A percentile compares a stretch with the other conserved stretches of the same genome.
These are phyloP conservation scores for Luscinia luscinia DNA, from an alignment of 2,797 vertebrate genomes.

Conservation along the genomic window DNA sequence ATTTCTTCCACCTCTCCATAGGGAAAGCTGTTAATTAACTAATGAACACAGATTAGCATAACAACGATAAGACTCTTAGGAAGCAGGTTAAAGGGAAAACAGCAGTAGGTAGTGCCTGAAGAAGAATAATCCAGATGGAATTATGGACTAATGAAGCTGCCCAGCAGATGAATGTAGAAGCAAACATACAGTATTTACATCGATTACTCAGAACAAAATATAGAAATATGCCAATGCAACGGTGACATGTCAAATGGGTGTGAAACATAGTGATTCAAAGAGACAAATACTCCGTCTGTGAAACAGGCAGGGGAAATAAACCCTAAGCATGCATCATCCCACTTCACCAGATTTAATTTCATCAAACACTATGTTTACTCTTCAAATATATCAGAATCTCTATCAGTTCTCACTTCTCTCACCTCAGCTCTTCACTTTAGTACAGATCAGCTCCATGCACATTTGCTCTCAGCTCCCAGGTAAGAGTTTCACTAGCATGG, in stretches of 20 bases:
- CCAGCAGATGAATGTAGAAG: neutral
- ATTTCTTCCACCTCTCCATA: slow-evolving; percentile 33
- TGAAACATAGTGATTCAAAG: neutral
- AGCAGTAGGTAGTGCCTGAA: slow-evolving; percentile 32
- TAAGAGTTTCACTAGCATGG: neutral
- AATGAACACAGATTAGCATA: slow-evolving; percentile 57
- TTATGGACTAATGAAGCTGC: neutral
- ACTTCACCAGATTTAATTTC: neutral
- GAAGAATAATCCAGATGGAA: slow-evolving; percentile 43
- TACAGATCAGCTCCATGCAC: neutral
- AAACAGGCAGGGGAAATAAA: neutral
- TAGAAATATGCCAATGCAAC: neutral
- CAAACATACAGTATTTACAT: neutral
- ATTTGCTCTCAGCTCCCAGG: neutral
- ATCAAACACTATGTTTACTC: neutral
- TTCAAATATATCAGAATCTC: neutral
- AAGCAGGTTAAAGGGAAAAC: slow-evolving; percentile 53
- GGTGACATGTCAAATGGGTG: neutral
- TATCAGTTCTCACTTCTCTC: neutral
- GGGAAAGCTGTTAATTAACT: slow-evolving; percentile 59
- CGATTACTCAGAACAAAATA: neutral
- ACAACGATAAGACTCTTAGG: slow-evolving; percentile 16
- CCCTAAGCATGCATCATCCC: neutral
- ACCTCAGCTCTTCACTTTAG: neutral
- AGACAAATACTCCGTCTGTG: neutral